phyloP scores from a whole-genome alignment of 2,797 vertebrate species.

The Myotis planiceps region DNA sequence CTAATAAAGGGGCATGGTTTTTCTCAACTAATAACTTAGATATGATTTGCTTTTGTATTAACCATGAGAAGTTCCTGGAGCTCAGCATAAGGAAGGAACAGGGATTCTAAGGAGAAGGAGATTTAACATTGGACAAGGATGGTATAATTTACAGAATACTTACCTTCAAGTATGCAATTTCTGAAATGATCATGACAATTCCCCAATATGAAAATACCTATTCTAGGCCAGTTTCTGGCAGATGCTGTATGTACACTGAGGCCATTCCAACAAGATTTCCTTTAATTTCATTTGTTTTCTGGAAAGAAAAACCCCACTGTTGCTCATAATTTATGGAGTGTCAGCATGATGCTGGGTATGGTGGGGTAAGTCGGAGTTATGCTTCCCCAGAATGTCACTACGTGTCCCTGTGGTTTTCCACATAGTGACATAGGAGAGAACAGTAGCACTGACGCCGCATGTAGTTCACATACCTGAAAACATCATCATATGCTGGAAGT shows the following conservation, averaged over 20 bases:
- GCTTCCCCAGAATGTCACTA: not conserved
- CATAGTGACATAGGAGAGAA: not conserved
- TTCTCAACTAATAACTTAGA: not conserved
- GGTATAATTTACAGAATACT: not conserved
- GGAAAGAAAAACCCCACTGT: not conserved
- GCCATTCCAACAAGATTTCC: not conserved
- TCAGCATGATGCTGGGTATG: not conserved
- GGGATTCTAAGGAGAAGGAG: not conserved
- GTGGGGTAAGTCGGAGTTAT: not conserved
- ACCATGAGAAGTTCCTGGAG: not conserved
- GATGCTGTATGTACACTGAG: not conserved
- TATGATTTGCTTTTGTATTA: not conserved
- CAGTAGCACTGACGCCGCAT: not conserved
- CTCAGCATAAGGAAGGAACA: not conserved
- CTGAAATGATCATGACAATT: not conserved
- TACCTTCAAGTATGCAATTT: not conserved
- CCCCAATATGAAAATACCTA: not conserved
- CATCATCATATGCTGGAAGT: slow-evolving; percentile 93
- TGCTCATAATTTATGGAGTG: not conserved
- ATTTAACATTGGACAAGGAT: not conserved
- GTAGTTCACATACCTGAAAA: slow-evolving; percentile 89
- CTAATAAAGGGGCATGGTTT: not conserved
- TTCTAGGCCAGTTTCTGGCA: not conserved
- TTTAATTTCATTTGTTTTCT: not conserved
- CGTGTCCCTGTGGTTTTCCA: not conserved